phyloP scores from a whole-genome alignment of 1,140 invertebrate genomes.

The Ceratosolen fusciceps region DNA sequence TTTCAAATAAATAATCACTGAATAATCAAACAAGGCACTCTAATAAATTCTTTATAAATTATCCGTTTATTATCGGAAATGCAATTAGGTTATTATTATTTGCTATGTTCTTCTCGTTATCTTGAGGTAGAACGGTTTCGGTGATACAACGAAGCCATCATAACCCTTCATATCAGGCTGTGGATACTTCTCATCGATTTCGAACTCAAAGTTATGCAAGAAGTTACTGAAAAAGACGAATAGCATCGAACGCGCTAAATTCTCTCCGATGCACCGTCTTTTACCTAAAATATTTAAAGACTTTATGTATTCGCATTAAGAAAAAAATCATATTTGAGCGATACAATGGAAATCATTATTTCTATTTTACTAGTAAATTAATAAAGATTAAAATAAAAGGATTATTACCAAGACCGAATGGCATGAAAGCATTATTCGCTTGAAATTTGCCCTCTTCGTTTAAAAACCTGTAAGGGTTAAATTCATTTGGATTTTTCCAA shows the following conservation, averaged over 20 bases:
- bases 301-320: not conserved
- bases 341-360: not conserved
- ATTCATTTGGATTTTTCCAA: slow-evolving; percentile 80
- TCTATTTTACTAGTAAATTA: too few relatives aligned
- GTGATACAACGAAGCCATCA: slow-evolving; percentile 72
- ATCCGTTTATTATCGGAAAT: too few relatives aligned
- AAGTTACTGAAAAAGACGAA: slow-evolving; percentile 73
- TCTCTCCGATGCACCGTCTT: slow-evolving; percentile 77
- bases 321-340: not conserved
- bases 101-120: slow-evolving; percentile 38
- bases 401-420: slow-evolving; percentile 79
- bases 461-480: slow-evolving; percentile 82
- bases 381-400: too few relatives aligned
- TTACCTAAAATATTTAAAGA: slow-evolving; percentile 69
- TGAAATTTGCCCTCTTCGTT: slow-evolving; percentile 74
- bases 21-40: too few relatives aligned
- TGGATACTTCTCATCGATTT: slow-evolving; percentile 57
- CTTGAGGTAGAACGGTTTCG: slow-evolving; percentile 68
- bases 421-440: slow-evolving; percentile 74
- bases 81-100: too few relatives aligned
- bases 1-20: too few relatives aligned
- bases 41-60: too few relatives aligned
- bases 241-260: slow-evolving; percentile 72
- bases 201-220: slow-evolving; percentile 72
- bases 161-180: slow-evolving; percentile 62